These are phyloP conservation scores for Calliopum simillimum DNA, from an alignment of 2,888 invertebrate species.

Conservation along the genomic window DNA sequence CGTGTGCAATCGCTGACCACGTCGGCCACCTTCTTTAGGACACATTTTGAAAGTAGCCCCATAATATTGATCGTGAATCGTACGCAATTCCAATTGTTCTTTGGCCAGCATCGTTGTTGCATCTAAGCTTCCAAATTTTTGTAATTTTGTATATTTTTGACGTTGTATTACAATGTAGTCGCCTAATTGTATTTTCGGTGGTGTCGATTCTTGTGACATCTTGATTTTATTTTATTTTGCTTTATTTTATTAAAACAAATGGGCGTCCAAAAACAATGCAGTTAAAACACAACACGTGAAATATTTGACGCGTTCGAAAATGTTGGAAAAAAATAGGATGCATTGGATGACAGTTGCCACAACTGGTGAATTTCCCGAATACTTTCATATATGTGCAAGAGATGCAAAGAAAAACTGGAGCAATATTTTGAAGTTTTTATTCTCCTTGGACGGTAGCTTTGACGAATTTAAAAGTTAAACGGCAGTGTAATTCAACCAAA, in stretches of 20 bases:
- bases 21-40: constrained; percentile 68
- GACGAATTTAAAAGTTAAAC: no score
- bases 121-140: constrained; percentile 76
- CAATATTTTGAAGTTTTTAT: no score
- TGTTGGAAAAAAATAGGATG: no score
- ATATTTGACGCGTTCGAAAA: neutral
- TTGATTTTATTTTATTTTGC: neutral
- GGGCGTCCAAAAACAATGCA: neutral
- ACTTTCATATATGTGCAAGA: no score
- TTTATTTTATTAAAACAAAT: neutral
- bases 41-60: constrained; percentile 83
- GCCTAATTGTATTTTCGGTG: constrained; percentile 72
- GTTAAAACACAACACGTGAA: constrained; percentile 9
- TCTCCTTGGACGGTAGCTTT: no score
- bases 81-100: constrained; percentile 76
- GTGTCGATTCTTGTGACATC: constrained; percentile 1
- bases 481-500: no score
- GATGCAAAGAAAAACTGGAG: no score
- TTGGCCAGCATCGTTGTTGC: constrained; percentile 76
- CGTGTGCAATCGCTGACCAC: constrained; percentile 68
- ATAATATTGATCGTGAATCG: constrained; percentile 77
- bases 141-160: constrained; percentile 81
- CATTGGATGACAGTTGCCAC: no score
- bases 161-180: constrained; percentile 82
- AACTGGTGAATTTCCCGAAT: no score